These are phyloP conservation scores for Drosophila quasianomalipes DNA, from an alignment of 2,888 invertebrate genomes.

Conservation along the genomic window DNA sequence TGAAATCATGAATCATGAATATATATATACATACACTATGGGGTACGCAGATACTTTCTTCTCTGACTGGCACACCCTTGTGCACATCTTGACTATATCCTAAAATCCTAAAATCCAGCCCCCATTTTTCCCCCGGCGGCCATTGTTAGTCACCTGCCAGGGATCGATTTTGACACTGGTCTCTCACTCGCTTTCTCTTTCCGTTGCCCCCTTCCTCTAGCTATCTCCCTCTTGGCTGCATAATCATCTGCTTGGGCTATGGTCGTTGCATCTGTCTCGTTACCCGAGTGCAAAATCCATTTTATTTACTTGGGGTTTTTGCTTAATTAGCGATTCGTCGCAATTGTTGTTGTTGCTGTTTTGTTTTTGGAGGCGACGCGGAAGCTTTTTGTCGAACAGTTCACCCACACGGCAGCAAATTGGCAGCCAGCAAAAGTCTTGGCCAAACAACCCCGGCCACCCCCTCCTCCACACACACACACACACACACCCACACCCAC, in stretches of 20 bases:
- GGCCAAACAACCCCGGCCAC: conserved; percentile 10
- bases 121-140: not conserved
- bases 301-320: conserved; percentile 68
- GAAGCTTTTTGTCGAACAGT: conserved; percentile 49
- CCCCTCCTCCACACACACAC: not conserved
- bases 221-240: not conserved
- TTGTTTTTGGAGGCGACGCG: conserved; percentile 43
- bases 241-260: not conserved
- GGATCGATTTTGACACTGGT: not conserved
- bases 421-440: conserved; percentile 31
- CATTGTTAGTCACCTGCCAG: not conserved
- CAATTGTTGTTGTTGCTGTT: conserved; percentile 21
- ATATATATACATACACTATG: not conserved
- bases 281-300: conserved; percentile 64
- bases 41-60: not conserved
- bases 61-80: not conserved
- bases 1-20: not conserved
- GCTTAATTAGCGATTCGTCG: conserved; percentile 71
- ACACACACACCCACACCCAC: not conserved
- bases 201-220: not conserved
- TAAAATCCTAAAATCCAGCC: not conserved
- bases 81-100: not conserved
- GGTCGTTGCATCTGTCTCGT: conserved; percentile 23
- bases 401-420: conserved; percentile 48
- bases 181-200: not conserved